A percentile compares a stretch with the other conserved stretches of the same genome.
phyloP scores from a whole-genome alignment of 35 echinoderm and acorn worm species.

The Apostichopus californicus region DNA sequence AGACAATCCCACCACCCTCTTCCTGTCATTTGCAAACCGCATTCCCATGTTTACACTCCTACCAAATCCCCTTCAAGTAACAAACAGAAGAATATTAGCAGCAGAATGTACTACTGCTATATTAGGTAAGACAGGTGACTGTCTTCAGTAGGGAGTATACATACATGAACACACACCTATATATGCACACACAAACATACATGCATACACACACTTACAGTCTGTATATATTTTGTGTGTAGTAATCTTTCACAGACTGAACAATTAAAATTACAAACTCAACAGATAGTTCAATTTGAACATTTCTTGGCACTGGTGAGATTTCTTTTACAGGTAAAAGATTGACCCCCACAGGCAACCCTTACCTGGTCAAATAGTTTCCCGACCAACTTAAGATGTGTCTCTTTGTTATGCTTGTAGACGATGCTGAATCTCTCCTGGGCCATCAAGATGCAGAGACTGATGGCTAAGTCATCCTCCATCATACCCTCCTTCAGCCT shows the following conservation, averaged over 20 bases:
- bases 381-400: conserved; percentile 95
- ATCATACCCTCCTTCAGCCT: conserved; percentile 87
- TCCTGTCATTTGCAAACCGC: too few relatives aligned
- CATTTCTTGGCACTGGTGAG: not conserved
- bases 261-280: not conserved
- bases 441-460: conserved; percentile 93
- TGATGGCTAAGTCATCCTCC: conserved; percentile 81
- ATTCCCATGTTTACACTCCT: too few relatives aligned
- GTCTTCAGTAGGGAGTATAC: too few relatives aligned
- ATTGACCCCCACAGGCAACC: not conserved
- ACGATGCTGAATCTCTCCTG: conserved; percentile 89
- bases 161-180: too few relatives aligned
- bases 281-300: not conserved
- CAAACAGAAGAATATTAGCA: too few relatives aligned
- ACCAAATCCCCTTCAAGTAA: too few relatives aligned
- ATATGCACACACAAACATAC: too few relatives aligned
- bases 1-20: too few relatives aligned
- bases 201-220: too few relatives aligned
- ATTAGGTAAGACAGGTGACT: too few relatives aligned
- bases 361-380: conserved; percentile 97
- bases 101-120: too few relatives aligned
- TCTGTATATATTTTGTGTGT: too few relatives aligned
- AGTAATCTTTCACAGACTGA: not conserved
- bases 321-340: not conserved
- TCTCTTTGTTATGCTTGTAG: conserved; percentile 75